These are phyloP conservation scores for Hyperoplus immaculatus DNA, from an alignment of 2,797 vertebrate species.

Conservation along the genomic window DNA sequence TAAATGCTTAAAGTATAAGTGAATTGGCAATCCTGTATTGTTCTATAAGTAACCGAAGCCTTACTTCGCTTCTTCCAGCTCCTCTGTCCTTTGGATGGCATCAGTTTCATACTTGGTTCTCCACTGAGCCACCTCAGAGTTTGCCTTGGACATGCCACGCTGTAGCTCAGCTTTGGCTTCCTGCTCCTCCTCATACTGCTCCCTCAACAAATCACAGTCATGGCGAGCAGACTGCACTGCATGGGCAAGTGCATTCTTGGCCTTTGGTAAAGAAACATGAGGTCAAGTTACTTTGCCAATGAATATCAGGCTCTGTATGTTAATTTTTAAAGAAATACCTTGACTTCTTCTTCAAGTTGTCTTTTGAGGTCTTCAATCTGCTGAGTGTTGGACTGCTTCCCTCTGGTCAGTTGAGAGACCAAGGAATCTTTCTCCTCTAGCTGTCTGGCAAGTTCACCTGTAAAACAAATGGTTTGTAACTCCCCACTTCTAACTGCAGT, in stretches of 20 bases:
- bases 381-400: constrained; percentile 87
- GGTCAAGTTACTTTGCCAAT: no score
- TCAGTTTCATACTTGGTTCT: constrained; percentile 90
- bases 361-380: constrained; percentile 89
- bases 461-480: not conserved
- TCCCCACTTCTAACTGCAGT: no score
- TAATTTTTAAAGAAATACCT: constrained; percentile 67
- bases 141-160: constrained; percentile 87
- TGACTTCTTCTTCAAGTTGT: constrained; percentile 88
- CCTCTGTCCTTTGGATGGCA: constrained; percentile 89
- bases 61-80: constrained; percentile 89
- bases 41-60: not conserved
- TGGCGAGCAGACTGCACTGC: constrained; percentile 85
- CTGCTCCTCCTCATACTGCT: constrained; percentile 88
- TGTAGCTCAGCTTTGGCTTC: constrained; percentile 88
- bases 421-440: constrained; percentile 89
- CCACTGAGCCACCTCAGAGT: constrained; percentile 90
- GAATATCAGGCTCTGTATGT: no score
- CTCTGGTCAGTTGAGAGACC: constrained; percentile 86
- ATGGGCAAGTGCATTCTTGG: constrained; percentile 88
- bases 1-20: no score
- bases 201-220: constrained; percentile 81
- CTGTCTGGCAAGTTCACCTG: constrained; percentile 86
- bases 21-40: no score
- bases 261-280: constrained; percentile 66